Evolutionary conservation across 35 echinoderm and acorn worm genomes (phyloP), one percentile per base, ranked within the genome.

Genomic region (Chiridota heheva): DNA sequence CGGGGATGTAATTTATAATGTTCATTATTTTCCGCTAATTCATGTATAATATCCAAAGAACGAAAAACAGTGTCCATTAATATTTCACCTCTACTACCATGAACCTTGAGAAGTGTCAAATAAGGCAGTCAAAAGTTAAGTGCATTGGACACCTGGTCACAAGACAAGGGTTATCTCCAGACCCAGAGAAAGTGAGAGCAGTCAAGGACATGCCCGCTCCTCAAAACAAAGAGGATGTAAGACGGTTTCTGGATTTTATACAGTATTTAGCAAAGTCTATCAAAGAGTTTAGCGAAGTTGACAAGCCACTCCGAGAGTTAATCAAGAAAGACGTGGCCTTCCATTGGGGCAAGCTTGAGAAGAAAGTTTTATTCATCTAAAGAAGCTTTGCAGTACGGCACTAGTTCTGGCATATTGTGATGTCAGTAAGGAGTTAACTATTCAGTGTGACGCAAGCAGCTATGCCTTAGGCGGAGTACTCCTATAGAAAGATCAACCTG

Each of bases 191-290:
- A 40, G 68, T 96, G 1, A 45, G 37, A 16, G 92, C 91, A 25
- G 69, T 96, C 7, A 67, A 1, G 25, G 92, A 90, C 15, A 96
- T 96, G 81, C 81, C 91, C 0, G 66, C 0, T 35, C 82, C 86
- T n/a, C 15, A 69, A 26, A 55, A 38, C 27, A 90, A 90, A 60
- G 81, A 90, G 36, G 91, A 70, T 0, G 66, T 89, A 13, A 46
- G 66, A 65, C 51, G 87, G 20, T 90, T 90, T 44, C 62, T 96
- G 0, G 82, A 87, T 2, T 76, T 85, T 26, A 30, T 86, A 0
- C 81, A 90, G 34, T 96, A 96, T 49, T 33, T 90, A 25, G 44
- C 91, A 1, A 89, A 89, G 36, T 96, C 86, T 69, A 86, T 89
- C 1, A 46, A 61, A 29, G 77, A 88, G 17, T 64, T 90, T 8